Evolutionary conservation across 1,140 invertebrate species (phyloP), one percentile per base, ranked within the genome.

Genomic region (Caenorhabditis remanei): DNA sequence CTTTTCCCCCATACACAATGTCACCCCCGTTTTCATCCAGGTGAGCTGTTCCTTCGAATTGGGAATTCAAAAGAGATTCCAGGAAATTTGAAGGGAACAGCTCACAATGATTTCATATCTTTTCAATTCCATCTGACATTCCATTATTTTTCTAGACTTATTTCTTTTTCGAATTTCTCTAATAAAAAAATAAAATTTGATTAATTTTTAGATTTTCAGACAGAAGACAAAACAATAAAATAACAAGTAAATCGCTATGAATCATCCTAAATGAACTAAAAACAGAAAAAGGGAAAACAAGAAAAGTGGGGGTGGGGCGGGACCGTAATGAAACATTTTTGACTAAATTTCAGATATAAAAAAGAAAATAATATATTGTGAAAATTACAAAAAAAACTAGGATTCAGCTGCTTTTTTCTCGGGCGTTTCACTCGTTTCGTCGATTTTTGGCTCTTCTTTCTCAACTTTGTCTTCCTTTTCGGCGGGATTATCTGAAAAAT

Each of bases 371-470:
- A 82, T 9, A 86, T 11, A 85, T 75, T 83, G 91, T 90, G n/a
- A 89, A 67, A 19, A 91, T 50, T 32, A 32, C 32, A 32, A 89
- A 63, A n/a, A n/a, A 92, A 90, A 91, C 92, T 89, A 92, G 90
- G 90, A 90, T 91, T 90, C 90, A 90, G 90, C 87, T 87, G 90
- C 90, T 91, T 90, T 91, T 87, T 11, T 63, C 53, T 32, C 61
- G 46, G 19, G 61, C 83, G 32, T 87, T 75, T 46, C 87, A 61
- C 2, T 89, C 21, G 7, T 82, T 67, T 85, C 91, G 90, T 50
- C 58, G 75, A 0, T 89, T 90, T 91, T 91, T 19, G 79, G 40
- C 32, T 90, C 75, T 50, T 87, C 85, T 19, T 92, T 87, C 24
- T 65, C n/a, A 2, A 90, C 89, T 32, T 88, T 89, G 13, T 89